Evolutionary conservation across 2,797 vertebrate genomes (phyloP).

Genomic region (Acropternis orthonyx): DNA sequence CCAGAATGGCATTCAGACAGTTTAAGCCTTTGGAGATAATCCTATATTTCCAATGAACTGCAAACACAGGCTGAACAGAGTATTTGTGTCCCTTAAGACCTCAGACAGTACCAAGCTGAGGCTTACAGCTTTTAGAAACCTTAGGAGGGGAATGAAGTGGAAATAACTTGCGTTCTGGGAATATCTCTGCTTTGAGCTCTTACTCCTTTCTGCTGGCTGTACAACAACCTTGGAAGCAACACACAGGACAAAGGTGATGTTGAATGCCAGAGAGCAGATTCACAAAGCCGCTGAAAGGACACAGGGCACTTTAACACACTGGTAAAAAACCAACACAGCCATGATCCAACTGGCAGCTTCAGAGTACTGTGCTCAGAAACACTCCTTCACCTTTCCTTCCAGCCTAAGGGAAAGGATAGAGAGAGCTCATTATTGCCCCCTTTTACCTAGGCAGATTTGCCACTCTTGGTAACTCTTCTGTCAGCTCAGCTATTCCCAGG

Average conservation of each 20-base stretch:
- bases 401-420: accelerated
- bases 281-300: background rate
- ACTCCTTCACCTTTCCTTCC: background rate
- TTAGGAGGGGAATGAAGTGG: background rate
- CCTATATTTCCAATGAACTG: background rate
- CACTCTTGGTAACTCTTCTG: background rate
- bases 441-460: background rate
- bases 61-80: background rate
- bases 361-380: background rate
- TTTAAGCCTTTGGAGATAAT: constrained; percentile 28
- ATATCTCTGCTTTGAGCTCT: background rate
- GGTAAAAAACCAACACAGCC: background rate
- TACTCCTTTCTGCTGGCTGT: background rate
- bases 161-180: background rate
- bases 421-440: background rate
- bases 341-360: accelerated
- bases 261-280: background rate
- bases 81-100: background rate
- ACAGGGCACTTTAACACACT: accelerated
- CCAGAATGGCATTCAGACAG: background rate
- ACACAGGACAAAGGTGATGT: background rate
- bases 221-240: background rate
- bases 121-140: background rate
- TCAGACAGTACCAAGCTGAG: background rate
- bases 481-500: background rate